Evolutionary conservation across 2,113 vertebrate species (phyloP).

Genomic region (Crotalus helleri): DNA sequence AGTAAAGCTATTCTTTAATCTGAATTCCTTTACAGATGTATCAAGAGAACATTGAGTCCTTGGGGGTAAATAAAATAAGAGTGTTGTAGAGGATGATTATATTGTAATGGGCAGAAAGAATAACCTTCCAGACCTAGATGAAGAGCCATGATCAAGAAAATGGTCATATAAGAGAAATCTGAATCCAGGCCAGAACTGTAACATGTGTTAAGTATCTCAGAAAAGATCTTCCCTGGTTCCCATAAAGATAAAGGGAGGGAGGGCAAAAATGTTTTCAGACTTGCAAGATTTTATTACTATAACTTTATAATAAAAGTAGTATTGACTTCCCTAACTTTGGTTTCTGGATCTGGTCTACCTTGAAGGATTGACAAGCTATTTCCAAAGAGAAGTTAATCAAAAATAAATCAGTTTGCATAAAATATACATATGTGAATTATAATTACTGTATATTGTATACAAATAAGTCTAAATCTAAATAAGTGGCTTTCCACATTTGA

Average conservation of each 20-base stretch:
- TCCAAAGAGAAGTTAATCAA: neutral
- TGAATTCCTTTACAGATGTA: neutral
- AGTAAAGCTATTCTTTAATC: neutral
- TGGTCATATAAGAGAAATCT: neutral
- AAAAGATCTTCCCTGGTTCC: neutral
- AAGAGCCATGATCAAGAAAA: neutral
- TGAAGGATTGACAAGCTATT: neutral
- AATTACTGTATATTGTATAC: neutral
- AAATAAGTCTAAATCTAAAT: neutral
- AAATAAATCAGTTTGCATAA: neutral
- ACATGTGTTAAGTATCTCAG: neutral
- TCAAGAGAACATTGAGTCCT: rapidly evolving
- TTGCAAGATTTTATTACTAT: neutral
- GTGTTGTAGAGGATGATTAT: neutral
- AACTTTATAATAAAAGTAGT: neutral
- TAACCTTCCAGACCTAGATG: neutral
- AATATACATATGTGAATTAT: neutral
- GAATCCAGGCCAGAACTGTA: neutral
- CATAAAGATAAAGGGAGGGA: neutral
- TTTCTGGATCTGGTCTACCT: neutral
- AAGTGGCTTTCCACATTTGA: neutral
- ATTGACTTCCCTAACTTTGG: neutral
- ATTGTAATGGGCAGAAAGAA: neutral
- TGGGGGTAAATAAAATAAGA: neutral
- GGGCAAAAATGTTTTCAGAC: neutral